A percentile compares a stretch with the other conserved stretches of the same genome.
These are phyloP conservation scores for Platichthys stellatus DNA, from an alignment of 2,113 vertebrate genomes.

Conservation along the genomic window DNA sequence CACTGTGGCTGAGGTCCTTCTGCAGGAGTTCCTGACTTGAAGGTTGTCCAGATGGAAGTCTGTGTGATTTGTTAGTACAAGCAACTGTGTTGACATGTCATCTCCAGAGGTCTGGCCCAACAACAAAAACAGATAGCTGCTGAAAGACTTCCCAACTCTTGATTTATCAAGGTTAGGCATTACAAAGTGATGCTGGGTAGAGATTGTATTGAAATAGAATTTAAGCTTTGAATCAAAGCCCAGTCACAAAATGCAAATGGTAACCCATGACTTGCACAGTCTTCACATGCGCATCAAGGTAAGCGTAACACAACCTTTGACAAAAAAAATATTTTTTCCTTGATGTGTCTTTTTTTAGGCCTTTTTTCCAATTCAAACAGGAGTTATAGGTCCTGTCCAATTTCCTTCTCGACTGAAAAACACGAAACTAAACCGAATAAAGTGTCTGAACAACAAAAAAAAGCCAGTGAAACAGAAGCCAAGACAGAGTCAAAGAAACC, in stretches of 20 bases:
- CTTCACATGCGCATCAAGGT: not conserved
- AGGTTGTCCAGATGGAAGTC: slow-evolving; percentile 43
- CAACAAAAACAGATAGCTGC: slow-evolving; percentile 44
- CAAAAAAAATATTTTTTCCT: not conserved
- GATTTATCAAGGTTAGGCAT: slow-evolving; percentile 20
- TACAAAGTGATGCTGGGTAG: slow-evolving; percentile 12
- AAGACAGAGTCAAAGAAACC: slow-evolving; percentile 5
- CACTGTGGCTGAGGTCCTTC: slow-evolving; percentile 2
- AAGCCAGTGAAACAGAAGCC: not conserved
- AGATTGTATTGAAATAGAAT: not conserved
- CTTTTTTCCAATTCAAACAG: slow-evolving; percentile 7
- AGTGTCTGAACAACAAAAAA: slow-evolving; percentile 14
- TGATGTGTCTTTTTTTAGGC: not conserved
- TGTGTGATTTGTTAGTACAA: slow-evolving; percentile 32
- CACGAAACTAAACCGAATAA: not conserved
- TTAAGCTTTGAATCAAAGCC: not conserved
- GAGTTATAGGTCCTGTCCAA: slow-evolving; percentile 41
- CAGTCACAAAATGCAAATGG: not conserved
- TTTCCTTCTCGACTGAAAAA: slow-evolving; percentile 26
- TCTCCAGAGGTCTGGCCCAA: slow-evolving; percentile 37
- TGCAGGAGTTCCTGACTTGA: slow-evolving; percentile 30
- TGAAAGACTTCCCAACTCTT: slow-evolving; percentile 24
- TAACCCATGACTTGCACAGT: not conserved
- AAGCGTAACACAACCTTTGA: not conserved
- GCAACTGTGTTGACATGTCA: slow-evolving; percentile 42